A percentile compares a stretch with the other conserved stretches of the same genome.
phyloP scores from a whole-genome alignment of 2,113 vertebrate genomes.

The Rhabdomys dilectus region DNA sequence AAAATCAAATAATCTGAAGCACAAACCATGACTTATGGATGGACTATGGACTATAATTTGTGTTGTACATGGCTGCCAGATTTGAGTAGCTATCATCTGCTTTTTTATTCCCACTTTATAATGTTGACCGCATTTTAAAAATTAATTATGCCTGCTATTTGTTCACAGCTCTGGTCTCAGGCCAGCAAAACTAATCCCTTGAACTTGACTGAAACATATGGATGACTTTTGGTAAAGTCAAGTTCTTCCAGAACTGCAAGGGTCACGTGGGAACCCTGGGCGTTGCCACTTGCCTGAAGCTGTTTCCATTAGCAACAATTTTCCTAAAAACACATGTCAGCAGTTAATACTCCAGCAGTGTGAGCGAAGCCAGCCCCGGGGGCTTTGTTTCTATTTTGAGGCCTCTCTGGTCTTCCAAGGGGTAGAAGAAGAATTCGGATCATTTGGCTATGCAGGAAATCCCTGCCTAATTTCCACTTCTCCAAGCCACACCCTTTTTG shows the following conservation, averaged over 20 bases:
- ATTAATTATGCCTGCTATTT: constrained; percentile 75
- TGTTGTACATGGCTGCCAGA: constrained; percentile 68
- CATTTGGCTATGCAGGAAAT: constrained; percentile 61
- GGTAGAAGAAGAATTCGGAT: constrained; percentile 55
- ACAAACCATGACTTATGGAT: constrained; percentile 32
- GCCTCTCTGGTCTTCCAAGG: constrained; percentile 54
- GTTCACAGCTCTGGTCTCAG: constrained; percentile 68
- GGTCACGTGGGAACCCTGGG: constrained; percentile 73
- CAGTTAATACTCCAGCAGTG: background rate
- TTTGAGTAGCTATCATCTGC: constrained; percentile 61
- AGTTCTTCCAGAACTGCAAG: constrained; percentile 47
- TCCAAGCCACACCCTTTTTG: background rate
- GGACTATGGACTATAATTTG: constrained; percentile 51
- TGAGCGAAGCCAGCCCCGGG: constrained; percentile 69
- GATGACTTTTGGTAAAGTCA: constrained; percentile 57
- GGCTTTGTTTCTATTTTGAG: constrained; percentile 74
- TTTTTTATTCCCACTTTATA: constrained; percentile 72
- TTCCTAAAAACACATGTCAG: constrained; percentile 72
- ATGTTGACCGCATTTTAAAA: constrained; percentile 76
- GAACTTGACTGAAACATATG: constrained; percentile 66
- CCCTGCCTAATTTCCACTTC: constrained; percentile 47
- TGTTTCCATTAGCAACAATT: constrained; percentile 65
- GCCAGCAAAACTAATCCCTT: constrained; percentile 73
- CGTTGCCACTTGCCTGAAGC: constrained; percentile 27
- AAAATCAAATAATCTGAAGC: constrained; percentile 61